Evolutionary conservation across 2,797 vertebrate genomes (phyloP), one percentile per base, ranked within the genome.

Genomic region (Odontamblyopus rebecca): DNA sequence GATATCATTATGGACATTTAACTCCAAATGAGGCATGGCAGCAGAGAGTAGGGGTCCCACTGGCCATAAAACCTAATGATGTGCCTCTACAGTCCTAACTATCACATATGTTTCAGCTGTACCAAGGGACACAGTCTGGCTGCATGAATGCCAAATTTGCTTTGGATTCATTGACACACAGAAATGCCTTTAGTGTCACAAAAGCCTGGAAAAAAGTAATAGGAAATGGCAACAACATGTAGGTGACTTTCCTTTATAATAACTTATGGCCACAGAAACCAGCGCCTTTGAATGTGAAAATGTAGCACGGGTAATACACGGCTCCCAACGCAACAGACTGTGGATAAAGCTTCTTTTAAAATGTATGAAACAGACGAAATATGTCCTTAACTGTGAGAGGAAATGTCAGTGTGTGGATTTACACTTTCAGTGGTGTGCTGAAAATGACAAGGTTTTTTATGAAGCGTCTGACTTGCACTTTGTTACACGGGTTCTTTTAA

Each of bases 351-450:
- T 78, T 91, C 81, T 90, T 91, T 84, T 85, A 88, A 89, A 89
- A 92, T 92, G 13, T 82, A 92, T 91, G 89, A 87, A 89, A 87
- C 15, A 54, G 74, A 80, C 60, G 77, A 82, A 82, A 86, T 89
- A 89, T 86, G 87, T 79, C 71, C 73, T 74, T 4, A 71, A 77
- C 83, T 82, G 83, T 86, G 89, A 86, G 86, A 84, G 78, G 32
- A 86, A 82, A 87, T 84, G 83, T 84, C 85, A 88, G 76, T 68
- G 68, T 82, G 67, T 41, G 60, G 71, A 90, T 86, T 87, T 86
- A 87, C 71, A 76, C 60, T 75, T 61, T 61, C 51, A 72, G 64
- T 77, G 30, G 44, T 12, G 27, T 62, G 70, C 77, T 69, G 72
- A 72, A 56, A 76, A 82, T 75, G 77, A 79, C 70, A 73, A 69